Base-by-base conservation (phyloP, 2,888 invertebrate species). In the Rhaphigaster nebulosa region DNA sequence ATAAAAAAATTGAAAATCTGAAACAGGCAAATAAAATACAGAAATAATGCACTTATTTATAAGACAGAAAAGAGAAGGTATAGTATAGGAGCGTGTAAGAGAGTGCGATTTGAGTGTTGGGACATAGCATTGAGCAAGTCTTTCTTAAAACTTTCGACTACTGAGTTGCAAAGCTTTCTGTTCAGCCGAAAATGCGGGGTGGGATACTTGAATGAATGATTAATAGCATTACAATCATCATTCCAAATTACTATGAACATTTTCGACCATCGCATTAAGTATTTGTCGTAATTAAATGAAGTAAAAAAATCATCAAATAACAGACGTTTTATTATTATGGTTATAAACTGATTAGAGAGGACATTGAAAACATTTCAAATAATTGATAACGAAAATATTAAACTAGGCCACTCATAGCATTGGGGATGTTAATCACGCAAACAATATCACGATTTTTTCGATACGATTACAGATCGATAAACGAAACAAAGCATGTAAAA, bases 141-240 rank as follows among this genome's bases (percentile, higher is more conserved):
- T 87, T 87, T 90, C 87, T 87, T 80, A 87, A 89, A 89, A 90
- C 84, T 90, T 90, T 90, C 90, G 76, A 89, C 89, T 76, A 89
- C 70, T 84, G 84, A 70, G 76, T 89, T 76, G 76, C 89, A 50
- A 29, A 76, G 65, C 54, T 45, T n/a, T 34, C 65, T 29, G 45
- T 23, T 26, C 76, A 6, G 0, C 89, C 65, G 29, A 89, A 89
- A 70, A 65, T 88, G 65, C 41, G 3, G 18, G 26, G 10, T 26
- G 84, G 84, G 41, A 84, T 84, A 84, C 4, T 80, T 45, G 80
- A 45, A 45, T 84, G 23, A 50, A 45, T n/a, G 41, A 87, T n/a
- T n/a, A 20, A 29, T 18, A 45, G 26, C 13, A 13, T 10, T 20
- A 87, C 15, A n/a, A 18, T n/a, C 29, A 50, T 87, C 15, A 20